These are phyloP conservation scores for Chaetorhynchus papuensis DNA, from an alignment of 2,113 vertebrate species.

Conservation along the genomic window DNA sequence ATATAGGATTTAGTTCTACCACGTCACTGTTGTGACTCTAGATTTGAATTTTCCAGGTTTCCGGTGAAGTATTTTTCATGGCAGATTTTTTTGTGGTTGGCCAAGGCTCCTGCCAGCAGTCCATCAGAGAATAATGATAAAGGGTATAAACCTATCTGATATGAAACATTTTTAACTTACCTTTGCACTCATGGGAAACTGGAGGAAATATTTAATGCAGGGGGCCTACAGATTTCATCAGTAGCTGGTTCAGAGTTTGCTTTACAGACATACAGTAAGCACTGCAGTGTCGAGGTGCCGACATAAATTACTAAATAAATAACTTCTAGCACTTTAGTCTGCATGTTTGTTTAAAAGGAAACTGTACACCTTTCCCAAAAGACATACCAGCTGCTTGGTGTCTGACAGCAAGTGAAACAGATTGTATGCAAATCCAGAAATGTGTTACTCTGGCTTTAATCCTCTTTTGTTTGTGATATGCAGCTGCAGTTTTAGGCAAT, in stretches of 20 bases:
- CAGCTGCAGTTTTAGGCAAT: not conserved
- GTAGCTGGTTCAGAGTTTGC: not conserved
- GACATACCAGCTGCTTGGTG: not conserved
- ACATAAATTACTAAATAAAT: not conserved
- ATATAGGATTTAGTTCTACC: not conserved
- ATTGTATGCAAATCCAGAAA: conserved; percentile 13
- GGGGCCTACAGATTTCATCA: not conserved
- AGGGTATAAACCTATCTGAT: not conserved
- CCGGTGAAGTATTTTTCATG: not conserved
- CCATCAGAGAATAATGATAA: not conserved
- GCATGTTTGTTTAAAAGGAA: not conserved
- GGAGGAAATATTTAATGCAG: not conserved
- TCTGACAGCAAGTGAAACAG: not conserved
- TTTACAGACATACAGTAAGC: not conserved
- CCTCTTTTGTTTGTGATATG: not conserved
- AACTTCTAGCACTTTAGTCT: not conserved
- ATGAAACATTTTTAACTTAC: not conserved
- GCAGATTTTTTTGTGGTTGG: not conserved
- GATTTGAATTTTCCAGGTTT: not conserved
- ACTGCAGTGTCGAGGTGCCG: not conserved
- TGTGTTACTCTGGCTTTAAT: not conserved
- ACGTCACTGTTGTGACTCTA: not conserved
- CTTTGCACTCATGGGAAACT: not conserved
- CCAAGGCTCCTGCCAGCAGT: not conserved
- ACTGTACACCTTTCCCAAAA: not conserved